Conservation (phyloP, 2,113 vertebrate species). For the Laticauda colubrina region DNA sequence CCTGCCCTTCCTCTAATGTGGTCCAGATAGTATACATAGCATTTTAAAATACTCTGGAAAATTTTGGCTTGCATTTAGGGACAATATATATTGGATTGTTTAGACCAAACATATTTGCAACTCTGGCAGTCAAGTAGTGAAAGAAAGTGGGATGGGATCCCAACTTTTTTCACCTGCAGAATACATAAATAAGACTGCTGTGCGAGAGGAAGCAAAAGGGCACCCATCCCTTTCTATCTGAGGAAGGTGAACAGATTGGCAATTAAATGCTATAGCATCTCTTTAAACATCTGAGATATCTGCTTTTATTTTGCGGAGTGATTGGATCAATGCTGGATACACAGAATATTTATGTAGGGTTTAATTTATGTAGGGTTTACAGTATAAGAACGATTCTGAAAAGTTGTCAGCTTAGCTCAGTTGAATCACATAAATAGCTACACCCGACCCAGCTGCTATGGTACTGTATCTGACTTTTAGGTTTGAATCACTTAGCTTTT, state of each 20-base stretch:
- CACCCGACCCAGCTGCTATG: not conserved
- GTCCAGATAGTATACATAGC: not conserved
- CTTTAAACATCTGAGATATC: not conserved
- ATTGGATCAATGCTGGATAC: not conserved
- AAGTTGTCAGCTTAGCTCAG: not conserved
- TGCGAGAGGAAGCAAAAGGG: not conserved
- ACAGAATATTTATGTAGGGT: not conserved
- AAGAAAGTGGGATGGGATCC: not conserved
- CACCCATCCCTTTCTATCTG: not conserved
- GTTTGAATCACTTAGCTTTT: not conserved
- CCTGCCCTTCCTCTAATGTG: not conserved
- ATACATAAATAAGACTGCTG: not conserved
- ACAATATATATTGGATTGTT: not conserved
- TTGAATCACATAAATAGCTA: not conserved
- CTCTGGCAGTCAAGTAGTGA: not conserved
- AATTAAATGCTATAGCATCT: not conserved
- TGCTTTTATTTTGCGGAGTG: not conserved
- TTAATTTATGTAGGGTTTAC: not conserved
- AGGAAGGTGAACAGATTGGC: not conserved
- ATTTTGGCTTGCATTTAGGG: not conserved
- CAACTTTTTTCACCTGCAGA: not conserved
- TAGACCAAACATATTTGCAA: not conserved
- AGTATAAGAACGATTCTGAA: not conserved
- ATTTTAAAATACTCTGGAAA: not conserved
- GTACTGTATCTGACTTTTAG: not conserved